These are phyloP conservation scores for Tokudaia tokunoshimensis DNA, from an alignment of 2,797 vertebrate species.

Conservation along the genomic window DNA sequence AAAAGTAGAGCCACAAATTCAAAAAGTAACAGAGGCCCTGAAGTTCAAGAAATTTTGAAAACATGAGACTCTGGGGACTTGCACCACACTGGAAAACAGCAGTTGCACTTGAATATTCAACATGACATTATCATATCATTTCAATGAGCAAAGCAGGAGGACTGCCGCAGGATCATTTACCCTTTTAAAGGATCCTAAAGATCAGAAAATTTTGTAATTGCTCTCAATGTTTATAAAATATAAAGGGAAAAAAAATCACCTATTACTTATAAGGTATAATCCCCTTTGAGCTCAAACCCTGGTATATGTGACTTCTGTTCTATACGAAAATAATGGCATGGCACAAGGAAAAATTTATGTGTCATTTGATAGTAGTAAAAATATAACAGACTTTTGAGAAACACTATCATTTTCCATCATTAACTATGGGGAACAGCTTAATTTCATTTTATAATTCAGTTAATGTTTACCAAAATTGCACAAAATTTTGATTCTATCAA, in stretches of 20 bases:
- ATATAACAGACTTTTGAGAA: slow-evolving; percentile 18
- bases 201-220: not conserved
- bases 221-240: slow-evolving; percentile 7
- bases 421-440: slow-evolving; percentile 8
- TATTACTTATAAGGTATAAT: not conserved
- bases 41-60: not conserved
- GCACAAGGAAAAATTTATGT: not conserved
- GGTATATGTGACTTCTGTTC: not conserved
- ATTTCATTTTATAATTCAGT: slow-evolving; percentile 9
- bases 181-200: slow-evolving; percentile 31
- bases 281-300: not conserved
- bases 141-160: not conserved
- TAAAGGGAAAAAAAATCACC: not conserved
- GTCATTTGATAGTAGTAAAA: slow-evolving; percentile 36
- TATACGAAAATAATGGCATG: slow-evolving; percentile 11
- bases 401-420: slow-evolving; percentile 19
- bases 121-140: not conserved
- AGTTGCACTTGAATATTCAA: not conserved
- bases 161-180: not conserved
- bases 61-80: not conserved
- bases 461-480: not conserved
- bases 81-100: not conserved
- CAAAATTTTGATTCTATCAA: slow-evolving; percentile 19
- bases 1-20: not conserved
- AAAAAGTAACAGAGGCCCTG: not conserved